Base-by-base conservation (phyloP, 2,113 vertebrate genomes). In the Oreocharis arfaki region DNA sequence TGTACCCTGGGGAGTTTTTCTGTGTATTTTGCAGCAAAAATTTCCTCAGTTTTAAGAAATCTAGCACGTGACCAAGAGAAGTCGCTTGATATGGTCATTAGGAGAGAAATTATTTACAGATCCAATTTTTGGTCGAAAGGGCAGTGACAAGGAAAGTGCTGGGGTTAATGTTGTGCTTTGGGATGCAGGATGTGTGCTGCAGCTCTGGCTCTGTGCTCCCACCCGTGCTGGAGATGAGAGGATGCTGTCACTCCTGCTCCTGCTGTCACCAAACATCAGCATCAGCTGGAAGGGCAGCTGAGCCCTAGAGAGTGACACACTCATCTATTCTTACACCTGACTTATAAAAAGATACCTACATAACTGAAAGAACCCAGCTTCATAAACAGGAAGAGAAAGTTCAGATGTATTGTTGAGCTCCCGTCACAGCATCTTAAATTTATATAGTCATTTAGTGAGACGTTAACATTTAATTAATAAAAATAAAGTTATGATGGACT, bases 141-240 rank as follows among this genome's bases (percentile, higher is more conserved):
- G 4, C 11, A 21, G 44, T 19, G 53, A 12, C 23, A 73, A n/a
- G 39, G 37, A 8, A 35, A 32, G 18, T 9, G 18, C 37, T 69
- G 3, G 16, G 23, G 2, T 61, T 15, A 11, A 14, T 21, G 30
- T 1, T 18, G 1, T 42, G 26, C 14, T 30, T 10, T 41, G 60
- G 47, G 44, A 37, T 55, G 23, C 46, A 77, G n/a, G 46, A 26
- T 0, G 3, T 11, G 27, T 30, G 41, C 56, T 49, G 56, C 44
- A 49, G 57, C 74, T 39, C 44, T 20, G 56, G 21, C 21, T 15
- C 27, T 33, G 46, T 32, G n/a, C n/a, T n/a, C n/a, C n/a, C n/a
- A n/a, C n/a, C n/a, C n/a, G n/a, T n/a, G 35, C 59, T 17, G 60
- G 3, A 0, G 20, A 2, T 20, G 50, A 41, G 33, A 10, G 32